A percentile compares a stretch with the other conserved stretches of the same genome.
Evolutionary conservation across 1,140 invertebrate species (phyloP).

Genomic region (Ooceraea biroi): DNA sequence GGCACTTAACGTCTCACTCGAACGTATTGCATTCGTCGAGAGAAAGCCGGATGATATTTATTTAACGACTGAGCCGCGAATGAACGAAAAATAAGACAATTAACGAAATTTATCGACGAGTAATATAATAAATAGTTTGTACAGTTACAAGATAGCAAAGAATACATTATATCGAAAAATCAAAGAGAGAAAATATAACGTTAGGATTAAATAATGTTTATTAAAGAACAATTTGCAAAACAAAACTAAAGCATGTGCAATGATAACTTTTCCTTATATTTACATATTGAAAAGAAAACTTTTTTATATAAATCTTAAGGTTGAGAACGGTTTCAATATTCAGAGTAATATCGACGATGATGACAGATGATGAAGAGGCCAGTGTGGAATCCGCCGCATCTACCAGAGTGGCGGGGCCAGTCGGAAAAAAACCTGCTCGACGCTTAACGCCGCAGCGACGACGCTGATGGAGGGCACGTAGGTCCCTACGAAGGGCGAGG

Average conservation of each 20-base stretch:
- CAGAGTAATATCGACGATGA: slow-evolving; percentile 16
- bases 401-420: background rate
- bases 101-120: background rate
- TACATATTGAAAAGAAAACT: background rate
- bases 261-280: too few species aligned
- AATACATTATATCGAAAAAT: background rate
- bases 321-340: background rate
- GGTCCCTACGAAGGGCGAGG: background rate
- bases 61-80: background rate
- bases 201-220: too few species aligned
- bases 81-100: background rate
- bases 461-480: slow-evolving; percentile 3
- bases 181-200: background rate
- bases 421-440: slow-evolving; percentile 32
- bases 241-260: too few species aligned
- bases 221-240: too few species aligned
- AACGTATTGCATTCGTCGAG: background rate
- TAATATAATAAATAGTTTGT: background rate
- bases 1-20: slow-evolving; percentile 61
- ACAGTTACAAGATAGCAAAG: background rate
- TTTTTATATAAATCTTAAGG: background rate
- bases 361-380: background rate
- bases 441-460: slow-evolving; percentile 34
- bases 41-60: background rate
- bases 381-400: slow-evolving; percentile 38